phyloP scores from a whole-genome alignment of 2,888 invertebrate genomes.

The Sicus ferrugineus region DNA sequence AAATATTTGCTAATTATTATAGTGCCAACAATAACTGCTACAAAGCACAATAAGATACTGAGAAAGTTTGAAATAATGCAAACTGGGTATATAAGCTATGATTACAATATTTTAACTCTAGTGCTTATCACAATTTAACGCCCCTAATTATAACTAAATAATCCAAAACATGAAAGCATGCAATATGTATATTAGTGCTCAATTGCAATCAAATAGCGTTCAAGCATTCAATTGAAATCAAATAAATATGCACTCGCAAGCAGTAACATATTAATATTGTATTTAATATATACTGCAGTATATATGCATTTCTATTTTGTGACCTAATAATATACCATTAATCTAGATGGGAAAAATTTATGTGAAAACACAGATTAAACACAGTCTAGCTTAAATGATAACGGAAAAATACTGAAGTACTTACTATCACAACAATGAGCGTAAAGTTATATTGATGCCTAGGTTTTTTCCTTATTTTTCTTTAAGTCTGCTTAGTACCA shows the following conservation, averaged over 20 bases:
- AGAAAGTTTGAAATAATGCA: not conserved
- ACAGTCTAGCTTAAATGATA: not conserved
- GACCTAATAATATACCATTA: constrained; percentile 16
- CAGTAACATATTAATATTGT: too few relatives aligned
- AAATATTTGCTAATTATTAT: not conserved
- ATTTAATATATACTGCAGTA: too few relatives aligned
- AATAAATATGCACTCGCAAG: too few relatives aligned
- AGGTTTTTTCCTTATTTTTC: too few relatives aligned
- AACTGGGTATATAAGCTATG: not conserved
- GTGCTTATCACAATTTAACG: not conserved
- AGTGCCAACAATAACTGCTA: not conserved
- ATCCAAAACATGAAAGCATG: not conserved
- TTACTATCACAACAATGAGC: not conserved
- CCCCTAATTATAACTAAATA: not conserved
- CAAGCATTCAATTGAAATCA: too few relatives aligned
- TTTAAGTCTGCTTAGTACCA: too few relatives aligned
- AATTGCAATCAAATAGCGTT: too few relatives aligned
- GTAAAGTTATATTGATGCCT: not conserved
- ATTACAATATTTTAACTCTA: not conserved
- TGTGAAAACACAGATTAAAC: not conserved
- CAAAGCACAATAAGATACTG: not conserved
- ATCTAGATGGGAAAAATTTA: not conserved
- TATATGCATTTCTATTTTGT: too few relatives aligned
- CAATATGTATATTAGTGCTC: not conserved
- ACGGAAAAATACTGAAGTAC: constrained; percentile 5